Base-by-base conservation (phyloP, 53 echinoderm and acorn worm genomes). In the Apostichopus leukothele region DNA sequence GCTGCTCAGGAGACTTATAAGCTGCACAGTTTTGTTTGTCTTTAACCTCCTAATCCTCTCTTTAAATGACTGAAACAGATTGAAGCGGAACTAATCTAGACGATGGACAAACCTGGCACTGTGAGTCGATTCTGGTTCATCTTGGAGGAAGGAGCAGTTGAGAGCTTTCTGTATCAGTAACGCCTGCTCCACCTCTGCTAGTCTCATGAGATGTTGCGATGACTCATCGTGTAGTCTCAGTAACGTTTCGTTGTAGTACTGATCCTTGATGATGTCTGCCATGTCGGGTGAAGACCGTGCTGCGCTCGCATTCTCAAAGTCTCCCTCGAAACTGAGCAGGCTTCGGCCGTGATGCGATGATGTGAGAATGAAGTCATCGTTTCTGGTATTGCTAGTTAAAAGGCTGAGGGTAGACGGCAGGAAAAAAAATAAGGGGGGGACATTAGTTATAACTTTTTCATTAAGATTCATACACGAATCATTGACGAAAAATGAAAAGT, bases 211-310 rank as follows among this genome's bases (percentile, higher is more conserved):
- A 73, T 86, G 86, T 53, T 86, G 86, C 5, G 74, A 73, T 9
- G 86, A 86, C 52, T 73, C 74, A 52, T 86, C 74, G n/a, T 86
- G 74, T 12, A 86, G 52, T 22, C 52, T 50, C 12, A 86, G 86
- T 19, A 86, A 74, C 7, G 86, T 86, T n/a, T 86, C 74, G 16
- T 86, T 86, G 86, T 86, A 86, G 86, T 73, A 71, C 86, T 86
- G 86, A 71, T 71, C 86, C 22, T 74, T 86, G 10, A 80, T 51
- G 74, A 73, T 51, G 67, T 86, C 74, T 39, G 86, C 73, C 73
- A 86, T 71, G 10, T 9, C 76, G 6, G 51, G 81, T 20, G 71
- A 73, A 73, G 86, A 50, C 57, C 20, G 54, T 3, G 60, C 39
- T 4, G 19, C 57, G 11, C 60, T 84, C 1, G n/a, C 60, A 23